phyloP scores from a whole-genome alignment of 1,140 invertebrate genomes.

The Trachymyrmex septentrionalis region DNA sequence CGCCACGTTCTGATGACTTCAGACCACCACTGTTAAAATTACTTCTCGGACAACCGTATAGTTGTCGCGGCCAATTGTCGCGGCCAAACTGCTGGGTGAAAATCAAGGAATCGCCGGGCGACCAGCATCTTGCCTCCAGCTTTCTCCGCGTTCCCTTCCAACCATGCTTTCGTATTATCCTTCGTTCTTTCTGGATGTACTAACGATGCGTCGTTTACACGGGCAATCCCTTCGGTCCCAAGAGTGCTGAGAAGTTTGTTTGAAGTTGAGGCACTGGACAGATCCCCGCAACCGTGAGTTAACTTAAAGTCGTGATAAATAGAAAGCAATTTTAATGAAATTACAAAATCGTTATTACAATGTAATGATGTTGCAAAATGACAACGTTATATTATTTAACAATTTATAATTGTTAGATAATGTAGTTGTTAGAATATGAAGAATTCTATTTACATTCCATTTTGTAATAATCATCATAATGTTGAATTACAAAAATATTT shows the following conservation, averaged over 20 bases:
- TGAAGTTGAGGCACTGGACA: constrained; percentile 74
- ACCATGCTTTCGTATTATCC: constrained; percentile 42
- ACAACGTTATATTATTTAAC: background rate
- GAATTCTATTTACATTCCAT: background rate
- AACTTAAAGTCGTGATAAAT: constrained; percentile 2
- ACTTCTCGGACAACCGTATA: constrained; percentile 49
- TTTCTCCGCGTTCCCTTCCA: constrained; percentile 36
- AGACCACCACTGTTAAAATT: constrained; percentile 63
- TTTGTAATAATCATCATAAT: constrained; percentile 3
- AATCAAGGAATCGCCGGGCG: constrained; percentile 20
- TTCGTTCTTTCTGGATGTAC: constrained; percentile 58
- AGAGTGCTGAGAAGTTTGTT: constrained; percentile 77
- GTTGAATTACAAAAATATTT: constrained; percentile 5
- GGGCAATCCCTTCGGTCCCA: constrained; percentile 73
- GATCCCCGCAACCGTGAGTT: constrained; percentile 33
- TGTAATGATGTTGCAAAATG: background rate
- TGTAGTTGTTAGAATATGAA: background rate
- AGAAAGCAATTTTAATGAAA: background rate
- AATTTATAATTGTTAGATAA: background rate
- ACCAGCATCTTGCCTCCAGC: background rate
- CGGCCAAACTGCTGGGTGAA: constrained; percentile 12
- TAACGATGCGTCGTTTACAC: constrained; percentile 81
- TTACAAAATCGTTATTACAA: background rate
- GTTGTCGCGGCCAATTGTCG: constrained; percentile 67
- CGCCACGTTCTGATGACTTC: constrained; percentile 63